Base-by-base conservation (phyloP, 2,113 vertebrate genomes). In the Xiphophorus couchianus region DNA sequence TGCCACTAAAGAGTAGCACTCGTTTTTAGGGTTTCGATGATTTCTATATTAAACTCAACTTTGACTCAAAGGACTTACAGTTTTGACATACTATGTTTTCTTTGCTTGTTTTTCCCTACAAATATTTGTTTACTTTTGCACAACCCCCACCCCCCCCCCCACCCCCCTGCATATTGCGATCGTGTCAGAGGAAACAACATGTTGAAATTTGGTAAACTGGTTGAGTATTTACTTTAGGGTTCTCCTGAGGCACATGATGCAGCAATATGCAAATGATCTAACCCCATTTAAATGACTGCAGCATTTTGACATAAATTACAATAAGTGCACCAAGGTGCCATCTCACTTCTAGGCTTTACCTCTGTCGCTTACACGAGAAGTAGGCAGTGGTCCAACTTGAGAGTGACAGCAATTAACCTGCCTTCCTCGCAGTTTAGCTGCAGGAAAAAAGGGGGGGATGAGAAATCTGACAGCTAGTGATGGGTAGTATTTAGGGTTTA, bases 321-420 rank as follows among this genome's bases (percentile, higher is more conserved):
- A 88, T 84, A 81, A 90, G 84, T 90, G 84, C 84, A 31, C 84
- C 81, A 44, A 81, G 89, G 88, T 90, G 90, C 84, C 90, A 90
- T 85, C 88, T 81, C 81, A 84, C 90, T 87, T 87, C 86, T 63
- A 84, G 84, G 83, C 82, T 58, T 58, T 82, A 74, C 69, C 83
- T 76, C 74, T 80, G 85, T 81, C 84, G 80, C 85, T 58, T 83
- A 84, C 89, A 87, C 77, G 54, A 80, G 85, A 87, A 85, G 77
- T 84, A 91, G 90, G 97, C 96, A 95, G 94, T 96, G 95, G 96
- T 96, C 96, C 96, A 96, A 96, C 97, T 96, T 96, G 96, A 97
- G 97, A 97, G 96, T 97, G 97, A 98, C 98, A 97, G 98, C 98
- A 99, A 99, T 98, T 99, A 99, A 98, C 97, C 97, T 96, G 95